Conservation (phyloP, 2,888 invertebrate species). For the Tetropium fuscum region DNA sequence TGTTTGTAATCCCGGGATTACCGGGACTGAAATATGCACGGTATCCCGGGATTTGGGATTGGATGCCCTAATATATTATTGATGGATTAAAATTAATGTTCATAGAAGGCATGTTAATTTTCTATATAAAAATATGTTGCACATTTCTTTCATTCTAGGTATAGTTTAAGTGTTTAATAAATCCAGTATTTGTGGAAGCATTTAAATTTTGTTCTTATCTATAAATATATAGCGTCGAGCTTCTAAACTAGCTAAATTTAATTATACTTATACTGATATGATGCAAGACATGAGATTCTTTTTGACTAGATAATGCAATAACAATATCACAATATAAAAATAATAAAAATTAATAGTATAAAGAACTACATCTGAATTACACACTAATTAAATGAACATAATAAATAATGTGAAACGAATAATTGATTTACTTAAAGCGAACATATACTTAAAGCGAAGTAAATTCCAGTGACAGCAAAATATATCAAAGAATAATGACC, state of each 20-base stretch:
- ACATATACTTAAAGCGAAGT: too few species aligned
- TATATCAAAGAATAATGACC: too few species aligned
- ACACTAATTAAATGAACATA: neutral
- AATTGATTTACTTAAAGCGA: too few species aligned
- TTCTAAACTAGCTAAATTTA: constrained; percentile 11
- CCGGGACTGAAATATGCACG: too few species aligned
- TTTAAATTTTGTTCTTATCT: constrained; percentile 4
- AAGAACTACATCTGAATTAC: neutral
- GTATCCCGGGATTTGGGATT: too few species aligned
- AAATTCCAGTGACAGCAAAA: too few species aligned
- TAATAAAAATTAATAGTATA: neutral
- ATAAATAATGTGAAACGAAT: too few species aligned
- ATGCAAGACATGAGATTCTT: neutral
- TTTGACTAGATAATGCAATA: constrained; percentile 7
- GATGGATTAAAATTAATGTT: too few species aligned
- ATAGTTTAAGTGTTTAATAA: neutral
- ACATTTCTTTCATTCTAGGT: neutral
- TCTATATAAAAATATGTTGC: constrained; percentile 29
- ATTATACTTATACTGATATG: constrained; percentile 11
- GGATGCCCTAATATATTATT: too few species aligned
- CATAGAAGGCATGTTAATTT: too few species aligned
- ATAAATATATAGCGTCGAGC: neutral
- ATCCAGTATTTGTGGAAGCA: constrained; percentile 16
- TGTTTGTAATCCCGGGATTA: too few species aligned
- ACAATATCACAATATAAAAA: neutral